Conservation (phyloP, 37 sponge, comb jelly and placozoan genomes). For the Cliona cf. orientalis region DNA sequence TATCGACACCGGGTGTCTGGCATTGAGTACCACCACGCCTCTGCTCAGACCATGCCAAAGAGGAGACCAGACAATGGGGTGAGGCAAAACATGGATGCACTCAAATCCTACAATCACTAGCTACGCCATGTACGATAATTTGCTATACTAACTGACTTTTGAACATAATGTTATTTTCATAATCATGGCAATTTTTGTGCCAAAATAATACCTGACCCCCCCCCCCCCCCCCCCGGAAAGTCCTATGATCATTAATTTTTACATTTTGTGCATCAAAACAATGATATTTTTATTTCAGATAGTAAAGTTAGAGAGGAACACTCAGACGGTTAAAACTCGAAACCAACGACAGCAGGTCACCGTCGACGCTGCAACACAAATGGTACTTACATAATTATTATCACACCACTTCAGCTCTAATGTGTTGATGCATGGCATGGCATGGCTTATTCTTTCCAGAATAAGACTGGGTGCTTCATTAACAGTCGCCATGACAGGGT, state of each 20-base stretch:
- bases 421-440: not conserved
- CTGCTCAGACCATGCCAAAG: slow-evolving; percentile 51
- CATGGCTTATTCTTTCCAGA: slow-evolving; percentile 35
- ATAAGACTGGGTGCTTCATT: slow-evolving; percentile 82
- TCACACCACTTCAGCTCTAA: not conserved
- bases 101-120: not conserved
- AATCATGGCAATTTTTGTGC: too few relatives aligned
- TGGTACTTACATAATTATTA: slow-evolving; percentile 58
- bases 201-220: too few relatives aligned
- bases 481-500: slow-evolving; percentile 53
- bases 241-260: too few relatives aligned
- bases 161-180: too few relatives aligned
- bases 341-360: slow-evolving; percentile 82
- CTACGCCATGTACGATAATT: too few relatives aligned
- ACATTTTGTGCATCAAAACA: too few relatives aligned
- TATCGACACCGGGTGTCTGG: slow-evolving; percentile 46
- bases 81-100: too few relatives aligned
- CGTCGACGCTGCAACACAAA: slow-evolving; percentile 91
- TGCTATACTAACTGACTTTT: too few relatives aligned
- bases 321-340: slow-evolving; percentile 80
- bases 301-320: slow-evolving; percentile 59
- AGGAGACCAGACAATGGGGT: not conserved
- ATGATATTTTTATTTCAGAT: slow-evolving; percentile 39
- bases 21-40: slow-evolving; percentile 86
- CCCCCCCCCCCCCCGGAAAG: too few relatives aligned